Evolutionary conservation across 2,113 vertebrate species (phyloP), one percentile per base, ranked within the genome.

Genomic region (Cynocephalus volans): DNA sequence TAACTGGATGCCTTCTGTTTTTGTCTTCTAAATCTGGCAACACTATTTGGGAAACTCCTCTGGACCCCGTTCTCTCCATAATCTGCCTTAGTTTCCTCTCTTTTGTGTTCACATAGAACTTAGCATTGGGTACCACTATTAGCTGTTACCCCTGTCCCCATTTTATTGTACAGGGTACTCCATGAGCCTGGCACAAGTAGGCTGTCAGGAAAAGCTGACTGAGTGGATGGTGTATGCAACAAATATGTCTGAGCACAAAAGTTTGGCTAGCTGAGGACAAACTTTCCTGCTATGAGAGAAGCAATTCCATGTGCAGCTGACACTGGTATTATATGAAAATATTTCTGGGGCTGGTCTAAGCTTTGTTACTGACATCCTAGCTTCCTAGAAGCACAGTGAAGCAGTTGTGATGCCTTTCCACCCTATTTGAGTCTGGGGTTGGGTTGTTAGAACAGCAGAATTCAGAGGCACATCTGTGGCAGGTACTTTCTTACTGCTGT

Each of bases 361-460:
- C 89, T 88, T 93, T 87, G 56, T 80, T 83, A 36, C 52, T 50
- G 45, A 96, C 45, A 75, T 88, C 87, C n/a, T 58, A 52, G 6
- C 65, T 91, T 95, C 96, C 73, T 54, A 70, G 75, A 79, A 82
- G 69, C 83, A 92, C 80, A 95, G 23, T 64, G 75, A 72, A 92
- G 54, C 93, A 80, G 85, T 64, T 85, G 28, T 33, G 33, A 9
- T 89, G 64, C 15, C 92, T 83, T 91, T 36, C 77, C 26, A 60
- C 41, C 31, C 69, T 41, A 19, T 3, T 86, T 45, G 58, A 79
- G 73, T 90, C 79, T 88, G 79, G 11, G 77, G 9, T 73, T 93
- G 73, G 26, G 48, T 33, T 80, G 62, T 36, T 45, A 91, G 69
- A 58, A 81, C 56, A 65, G 85, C 67, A 60, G 73, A 76, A 50